Conservation (phyloP, 2,888 invertebrate species). For the Nomada lathburiana region DNA sequence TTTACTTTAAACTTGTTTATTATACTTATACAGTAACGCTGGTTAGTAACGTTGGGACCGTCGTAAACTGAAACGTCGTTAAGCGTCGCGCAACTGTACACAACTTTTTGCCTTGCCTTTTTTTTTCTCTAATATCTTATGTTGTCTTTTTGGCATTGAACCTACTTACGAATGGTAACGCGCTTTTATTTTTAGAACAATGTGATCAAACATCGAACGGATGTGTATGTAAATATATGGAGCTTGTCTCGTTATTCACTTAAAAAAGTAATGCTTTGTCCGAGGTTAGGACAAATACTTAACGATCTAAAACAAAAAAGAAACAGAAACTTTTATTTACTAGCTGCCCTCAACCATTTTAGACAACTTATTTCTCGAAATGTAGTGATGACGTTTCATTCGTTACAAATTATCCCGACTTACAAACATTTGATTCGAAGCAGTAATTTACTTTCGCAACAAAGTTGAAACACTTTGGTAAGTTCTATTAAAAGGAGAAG, state of each 20-base stretch:
- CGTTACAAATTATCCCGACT: too few relatives aligned
- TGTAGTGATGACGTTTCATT: too few relatives aligned
- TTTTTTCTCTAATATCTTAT: neutral
- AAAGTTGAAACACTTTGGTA: neutral
- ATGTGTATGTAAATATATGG: neutral
- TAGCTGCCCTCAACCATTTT: too few relatives aligned
- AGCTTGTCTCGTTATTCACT: neutral
- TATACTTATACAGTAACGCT: too few relatives aligned
- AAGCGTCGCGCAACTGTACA: too few relatives aligned
- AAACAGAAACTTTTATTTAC: neutral
- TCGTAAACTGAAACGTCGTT: too few relatives aligned
- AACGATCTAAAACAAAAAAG: neutral
- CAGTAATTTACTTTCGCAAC: slow-evolving; percentile 1
- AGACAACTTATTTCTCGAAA: too few relatives aligned
- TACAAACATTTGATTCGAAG: neutral
- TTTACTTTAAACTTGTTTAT: neutral
- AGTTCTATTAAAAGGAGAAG: neutral
- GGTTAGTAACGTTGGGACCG: too few relatives aligned
- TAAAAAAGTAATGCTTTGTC: neutral
- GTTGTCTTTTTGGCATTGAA: neutral
- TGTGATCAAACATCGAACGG: neutral
- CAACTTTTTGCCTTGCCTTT: neutral
- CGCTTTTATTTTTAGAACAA: slow-evolving; percentile 7
- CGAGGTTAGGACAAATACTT: neutral
- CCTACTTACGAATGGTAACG: neutral